A percentile compares a stretch with the other conserved stretches of the same genome.
phyloP scores from a whole-genome alignment of 92 coral and sea anemone genomes.

The Diadumene lineata region DNA sequence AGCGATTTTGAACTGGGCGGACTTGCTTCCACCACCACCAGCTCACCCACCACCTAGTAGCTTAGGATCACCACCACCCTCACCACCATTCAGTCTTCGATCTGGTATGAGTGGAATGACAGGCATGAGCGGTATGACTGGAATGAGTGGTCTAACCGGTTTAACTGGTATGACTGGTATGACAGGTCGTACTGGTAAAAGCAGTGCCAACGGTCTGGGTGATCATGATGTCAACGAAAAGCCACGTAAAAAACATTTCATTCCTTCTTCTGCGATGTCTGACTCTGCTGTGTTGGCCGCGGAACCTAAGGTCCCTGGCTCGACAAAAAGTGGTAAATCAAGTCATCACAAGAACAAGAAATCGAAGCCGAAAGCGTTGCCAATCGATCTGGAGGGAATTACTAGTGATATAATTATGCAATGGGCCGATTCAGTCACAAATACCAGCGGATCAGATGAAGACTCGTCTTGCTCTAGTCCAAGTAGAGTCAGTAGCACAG shows the following conservation, averaged over 20 bases:
- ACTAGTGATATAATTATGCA: slow-evolving; percentile 99
- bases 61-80: slow-evolving; percentile 93
- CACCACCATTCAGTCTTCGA: slow-evolving; percentile 94
- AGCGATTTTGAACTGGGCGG: slow-evolving; percentile 99
- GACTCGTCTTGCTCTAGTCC: slow-evolving; percentile 97
- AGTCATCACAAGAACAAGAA: slow-evolving; percentile 66
- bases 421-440: slow-evolving; percentile 99
- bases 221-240: slow-evolving; percentile 28
- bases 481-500: slow-evolving; percentile 91
- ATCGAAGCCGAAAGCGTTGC: slow-evolving; percentile 74
- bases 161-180: slow-evolving; percentile 76
- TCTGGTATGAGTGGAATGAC: slow-evolving; percentile 94
- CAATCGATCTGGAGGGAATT: slow-evolving; percentile 95
- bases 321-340: slow-evolving; percentile 61
- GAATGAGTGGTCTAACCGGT: slow-evolving; percentile 79
- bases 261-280: slow-evolving; percentile 41
- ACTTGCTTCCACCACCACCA: slow-evolving; percentile 95
- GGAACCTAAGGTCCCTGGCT: slow-evolving; percentile 52
- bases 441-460: slow-evolving; percentile 98
- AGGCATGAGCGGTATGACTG: slow-evolving; percentile 82
- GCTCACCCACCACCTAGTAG: slow-evolving; percentile 98
- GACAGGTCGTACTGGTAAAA: slow-evolving; percentile 82
- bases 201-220: slow-evolving; percentile 66
- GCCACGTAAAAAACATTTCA: slow-evolving; percentile 17
- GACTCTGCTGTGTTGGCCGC: slow-evolving; percentile 27